A percentile compares a stretch with the other conserved stretches of the same genome.
phyloP scores from a whole-genome alignment of 2,888 invertebrate genomes.

The Dynastes hyllus region DNA sequence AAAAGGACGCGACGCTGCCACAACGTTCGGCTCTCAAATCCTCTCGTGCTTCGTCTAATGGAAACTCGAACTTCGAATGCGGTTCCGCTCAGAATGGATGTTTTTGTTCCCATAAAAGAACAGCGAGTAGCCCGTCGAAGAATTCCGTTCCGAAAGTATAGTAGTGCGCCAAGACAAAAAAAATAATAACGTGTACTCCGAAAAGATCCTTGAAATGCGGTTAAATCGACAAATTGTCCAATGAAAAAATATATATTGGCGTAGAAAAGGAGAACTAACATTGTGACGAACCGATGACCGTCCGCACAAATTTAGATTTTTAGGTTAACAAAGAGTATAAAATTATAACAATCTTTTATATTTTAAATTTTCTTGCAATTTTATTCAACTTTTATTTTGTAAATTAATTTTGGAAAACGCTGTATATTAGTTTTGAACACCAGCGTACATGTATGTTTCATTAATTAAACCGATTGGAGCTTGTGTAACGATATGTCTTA shows the following conservation, averaged over 20 bases:
- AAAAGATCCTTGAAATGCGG: background rate
- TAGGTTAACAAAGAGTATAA: too few species aligned
- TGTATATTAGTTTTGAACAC: too few species aligned
- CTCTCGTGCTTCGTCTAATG: slow-evolving; percentile 13
- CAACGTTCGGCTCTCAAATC: background rate
- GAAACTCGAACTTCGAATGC: slow-evolving; percentile 28
- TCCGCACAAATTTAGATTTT: too few species aligned
- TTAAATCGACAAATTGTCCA: background rate
- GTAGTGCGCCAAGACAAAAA: background rate
- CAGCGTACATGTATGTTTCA: too few species aligned
- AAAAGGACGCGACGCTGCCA: background rate
- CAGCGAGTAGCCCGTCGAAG: background rate
- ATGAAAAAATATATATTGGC: background rate
- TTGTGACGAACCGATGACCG: background rate
- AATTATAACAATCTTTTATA: too few species aligned
- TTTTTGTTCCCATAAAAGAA: slow-evolving; percentile 31
- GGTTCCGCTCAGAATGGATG: background rate
- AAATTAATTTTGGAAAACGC: too few species aligned
- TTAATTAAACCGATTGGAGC: too few species aligned
- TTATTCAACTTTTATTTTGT: too few species aligned
- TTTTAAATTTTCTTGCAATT: too few species aligned
- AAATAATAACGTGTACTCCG: background rate
- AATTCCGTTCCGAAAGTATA: background rate
- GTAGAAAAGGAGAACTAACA: too few species aligned
- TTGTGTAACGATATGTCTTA: too few species aligned